phyloP scores from a whole-genome alignment of 2,888 invertebrate species.

The Fragum whitleyi region DNA sequence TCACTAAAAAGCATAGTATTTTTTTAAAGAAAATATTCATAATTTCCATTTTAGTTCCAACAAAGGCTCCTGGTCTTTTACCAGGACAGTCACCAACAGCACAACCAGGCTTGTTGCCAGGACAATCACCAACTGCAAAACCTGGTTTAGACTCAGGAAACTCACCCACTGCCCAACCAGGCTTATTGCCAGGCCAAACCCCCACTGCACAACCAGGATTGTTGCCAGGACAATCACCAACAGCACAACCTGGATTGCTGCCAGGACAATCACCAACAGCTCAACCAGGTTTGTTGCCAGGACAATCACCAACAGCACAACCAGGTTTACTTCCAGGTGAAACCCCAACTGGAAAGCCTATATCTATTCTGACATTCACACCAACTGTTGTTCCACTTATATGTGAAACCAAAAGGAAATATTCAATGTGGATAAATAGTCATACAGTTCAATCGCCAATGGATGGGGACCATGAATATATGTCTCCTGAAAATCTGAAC shows the following conservation, averaged over 20 bases:
- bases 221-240: constrained; percentile 49
- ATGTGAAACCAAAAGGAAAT: constrained; percentile 43
- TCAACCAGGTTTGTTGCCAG: constrained; percentile 31
- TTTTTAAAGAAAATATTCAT: too few species aligned
- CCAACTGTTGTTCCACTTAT: constrained; percentile 57
- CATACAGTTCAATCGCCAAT: constrained; percentile 23
- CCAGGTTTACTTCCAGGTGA: constrained; percentile 21
- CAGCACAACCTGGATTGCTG: constrained; percentile 39
- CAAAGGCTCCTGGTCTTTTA: too few species aligned
- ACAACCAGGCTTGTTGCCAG: constrained; percentile 35
- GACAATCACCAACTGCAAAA: constrained; percentile 53
- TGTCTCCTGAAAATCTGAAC: constrained; percentile 64
- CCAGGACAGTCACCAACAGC: constrained; percentile 38
- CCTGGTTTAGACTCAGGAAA: constrained; percentile 32
- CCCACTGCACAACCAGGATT: constrained; percentile 55
- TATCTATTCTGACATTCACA: background rate
- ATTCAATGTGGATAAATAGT: constrained; percentile 61
- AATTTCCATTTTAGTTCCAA: too few species aligned
- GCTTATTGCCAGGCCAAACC: constrained; percentile 40
- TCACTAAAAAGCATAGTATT: too few species aligned
- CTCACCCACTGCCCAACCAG: constrained; percentile 47
- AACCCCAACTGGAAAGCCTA: constrained; percentile 25
- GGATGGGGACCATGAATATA: constrained; percentile 63
- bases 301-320: constrained; percentile 36
- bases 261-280: constrained; percentile 52